phyloP scores from a whole-genome alignment of 2,888 invertebrate species.

The Himalopsyche anomala region DNA sequence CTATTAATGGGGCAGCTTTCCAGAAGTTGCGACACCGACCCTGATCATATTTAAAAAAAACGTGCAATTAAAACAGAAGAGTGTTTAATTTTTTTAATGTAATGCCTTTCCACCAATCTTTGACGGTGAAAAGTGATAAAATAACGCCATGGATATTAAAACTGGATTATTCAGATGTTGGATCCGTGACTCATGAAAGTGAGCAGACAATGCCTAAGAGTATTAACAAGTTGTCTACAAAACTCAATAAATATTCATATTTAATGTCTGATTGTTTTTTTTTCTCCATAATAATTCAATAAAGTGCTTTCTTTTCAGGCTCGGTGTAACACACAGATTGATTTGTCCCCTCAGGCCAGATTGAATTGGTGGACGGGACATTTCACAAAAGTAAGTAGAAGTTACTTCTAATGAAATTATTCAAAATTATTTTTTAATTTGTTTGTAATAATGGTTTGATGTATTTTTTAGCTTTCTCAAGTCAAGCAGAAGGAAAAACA shows the following conservation, averaged over 20 bases:
- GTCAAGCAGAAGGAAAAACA: conserved; percentile 65
- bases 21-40: no score
- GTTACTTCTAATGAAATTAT: background rate
- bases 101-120: no score
- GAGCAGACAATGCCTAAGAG: no score
- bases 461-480: conserved; percentile 50
- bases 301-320: conserved; percentile 51
- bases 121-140: no score
- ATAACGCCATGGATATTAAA: no score
- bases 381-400: conserved; percentile 27
- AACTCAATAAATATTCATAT: background rate
- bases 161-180: no score
- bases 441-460: background rate
- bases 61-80: no score
- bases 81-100: no score
- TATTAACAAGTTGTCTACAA: no score
- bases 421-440: background rate
- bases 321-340: conserved; percentile 54
- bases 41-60: no score
- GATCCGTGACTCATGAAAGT: no score
- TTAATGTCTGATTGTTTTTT: background rate
- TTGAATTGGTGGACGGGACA: conserved; percentile 61
- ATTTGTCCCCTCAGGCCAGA: conserved; percentile 52
- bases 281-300: background rate
- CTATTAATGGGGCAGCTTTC: no score